Evolutionary conservation across 2,888 invertebrate species (phyloP), one percentile per base, ranked within the genome.

Genomic region (Tolmerus cingulatus): DNA sequence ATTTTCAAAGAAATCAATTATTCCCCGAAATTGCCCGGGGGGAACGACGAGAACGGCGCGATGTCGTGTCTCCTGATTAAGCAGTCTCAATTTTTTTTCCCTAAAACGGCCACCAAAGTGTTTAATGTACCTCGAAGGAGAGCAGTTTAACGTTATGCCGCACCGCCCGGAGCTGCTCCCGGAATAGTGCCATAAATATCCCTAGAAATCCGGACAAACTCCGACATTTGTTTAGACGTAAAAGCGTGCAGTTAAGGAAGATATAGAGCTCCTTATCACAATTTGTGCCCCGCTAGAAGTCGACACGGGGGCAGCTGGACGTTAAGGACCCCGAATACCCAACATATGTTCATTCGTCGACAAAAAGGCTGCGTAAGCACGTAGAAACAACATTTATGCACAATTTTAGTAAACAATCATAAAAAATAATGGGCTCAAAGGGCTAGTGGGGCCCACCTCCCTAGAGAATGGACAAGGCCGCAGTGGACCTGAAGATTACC

Each of bases 191-290:
- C 66, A 66, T 66, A 66, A 66, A 66, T 66, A 66, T 66, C 66
- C 23, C 27, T 23, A 9, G 78, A 78, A 78, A 78, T 78, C 78
- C 78, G 40, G 23, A 43, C 78, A 78, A 78, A 78, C 40, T 78
- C 78, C 19, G 78, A 78, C 43, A 78, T 78, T 78, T 78, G 78
- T 78, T 78, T 43, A 43, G 78, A 43, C 78, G 23, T 78, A 23
- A 40, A 78, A 19, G 23, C 43, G 19, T 37, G 43, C 40, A 37
- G 37, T 78, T 43, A 40, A 43, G 40, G 43, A 78, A 78, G 43
- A 43, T 78, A 43, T 78, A 78, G 78, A 78, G 78, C 78, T 78
- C 40, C 78, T 78, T 78, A 78, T 37, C 43, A n/a, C 78, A 78
- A 78, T 78, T 78, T 78, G 78, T 78, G 12, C 23, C 40, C 46